These are phyloP conservation scores for Xanthia icteritia DNA, from an alignment of 2,888 invertebrate genomes.

Conservation along the genomic window DNA sequence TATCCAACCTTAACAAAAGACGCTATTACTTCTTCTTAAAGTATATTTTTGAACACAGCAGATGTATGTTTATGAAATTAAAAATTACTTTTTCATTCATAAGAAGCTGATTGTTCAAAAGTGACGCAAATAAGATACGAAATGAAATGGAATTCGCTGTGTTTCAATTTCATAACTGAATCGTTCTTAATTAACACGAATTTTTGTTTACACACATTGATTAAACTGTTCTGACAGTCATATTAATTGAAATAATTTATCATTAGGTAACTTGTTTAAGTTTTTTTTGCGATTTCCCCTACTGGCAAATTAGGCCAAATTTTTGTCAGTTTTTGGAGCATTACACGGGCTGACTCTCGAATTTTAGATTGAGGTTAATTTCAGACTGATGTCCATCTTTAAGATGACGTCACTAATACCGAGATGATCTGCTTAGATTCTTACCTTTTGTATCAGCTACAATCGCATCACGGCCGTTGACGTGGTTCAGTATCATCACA, in stretches of 20 bases:
- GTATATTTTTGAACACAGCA: constrained; percentile 18
- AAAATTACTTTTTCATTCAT: constrained; percentile 53
- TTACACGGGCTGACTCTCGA: not conserved
- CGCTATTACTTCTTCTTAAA: constrained; percentile 15
- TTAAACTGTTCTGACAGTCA: constrained; percentile 15
- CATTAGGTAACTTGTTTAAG: constrained; percentile 5
- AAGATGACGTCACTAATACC: not conserved
- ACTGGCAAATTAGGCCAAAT: not conserved
- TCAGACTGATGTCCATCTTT: not conserved
- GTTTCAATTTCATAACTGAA: constrained; percentile 51
- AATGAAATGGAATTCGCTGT: constrained; percentile 49
- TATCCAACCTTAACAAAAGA: constrained; percentile 33
- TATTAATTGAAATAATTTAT: constrained; percentile 39
- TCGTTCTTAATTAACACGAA: constrained; percentile 25
- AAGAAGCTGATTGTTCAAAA: constrained; percentile 51
- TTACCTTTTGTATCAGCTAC: constrained; percentile 71
- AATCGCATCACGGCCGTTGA: constrained; percentile 65
- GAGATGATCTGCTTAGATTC: constrained; percentile 24
- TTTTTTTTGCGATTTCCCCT: not conserved
- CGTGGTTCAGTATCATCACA: constrained; percentile 76
- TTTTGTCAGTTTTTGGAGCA: not conserved
- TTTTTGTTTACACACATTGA: constrained; percentile 17
- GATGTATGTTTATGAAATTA: constrained; percentile 9
- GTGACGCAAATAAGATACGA: constrained; percentile 56
- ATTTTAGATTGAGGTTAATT: not conserved